Evolutionary conservation across 2,888 invertebrate genomes (phyloP).

Genomic region (Zygogramma bicolorata): DNA sequence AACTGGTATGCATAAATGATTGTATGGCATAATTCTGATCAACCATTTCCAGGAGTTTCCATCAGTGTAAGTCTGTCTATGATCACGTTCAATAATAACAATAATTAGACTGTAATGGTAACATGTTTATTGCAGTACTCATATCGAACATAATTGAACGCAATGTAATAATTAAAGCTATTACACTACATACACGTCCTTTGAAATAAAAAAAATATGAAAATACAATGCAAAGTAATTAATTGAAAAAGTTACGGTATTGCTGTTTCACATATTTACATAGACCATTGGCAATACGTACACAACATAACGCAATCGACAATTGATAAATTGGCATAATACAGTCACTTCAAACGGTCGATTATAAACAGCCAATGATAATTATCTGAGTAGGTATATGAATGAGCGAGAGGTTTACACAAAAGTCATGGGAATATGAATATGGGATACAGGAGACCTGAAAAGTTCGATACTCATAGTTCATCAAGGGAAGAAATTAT

Average conservation of each 20-base stretch:
- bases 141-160: conserved; percentile 4
- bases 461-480: neutral
- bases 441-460: neutral
- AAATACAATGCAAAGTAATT: conserved; percentile 8
- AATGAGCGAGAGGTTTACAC: neutral
- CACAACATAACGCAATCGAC: neutral
- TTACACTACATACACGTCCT: conserved; percentile 3
- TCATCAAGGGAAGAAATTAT: neutral
- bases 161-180: conserved; percentile 11
- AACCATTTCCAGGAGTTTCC: no score
- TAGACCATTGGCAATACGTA: neutral
- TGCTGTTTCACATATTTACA: conserved; percentile 9
- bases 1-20: no score
- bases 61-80: no score
- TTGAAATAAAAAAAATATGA: conserved; percentile 11
- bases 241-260: neutral
- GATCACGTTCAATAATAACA: neutral
- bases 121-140: conserved; percentile 12
- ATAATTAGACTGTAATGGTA: neutral
- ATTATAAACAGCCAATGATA: neutral
- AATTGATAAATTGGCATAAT: neutral
- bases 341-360: neutral
- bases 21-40: no score
- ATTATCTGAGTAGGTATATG: conserved; percentile 11
- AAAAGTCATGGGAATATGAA: conserved; percentile 9